Conservation (phyloP, 2,888 invertebrate genomes). For the Tetranychus truncatus region DNA sequence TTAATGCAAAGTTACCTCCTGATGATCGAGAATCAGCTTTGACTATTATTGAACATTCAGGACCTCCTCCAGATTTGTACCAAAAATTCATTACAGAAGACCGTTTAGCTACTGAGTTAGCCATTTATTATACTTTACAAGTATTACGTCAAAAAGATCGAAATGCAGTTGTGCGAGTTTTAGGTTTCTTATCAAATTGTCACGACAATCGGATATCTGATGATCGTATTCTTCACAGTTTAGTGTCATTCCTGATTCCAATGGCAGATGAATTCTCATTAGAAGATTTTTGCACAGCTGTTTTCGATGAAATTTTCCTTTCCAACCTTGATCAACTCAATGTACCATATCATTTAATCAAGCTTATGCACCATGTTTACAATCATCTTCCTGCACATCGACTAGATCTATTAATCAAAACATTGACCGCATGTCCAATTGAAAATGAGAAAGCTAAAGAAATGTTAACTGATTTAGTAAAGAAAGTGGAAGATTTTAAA, state of each 20-base stretch:
- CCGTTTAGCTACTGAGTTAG: constrained; percentile 70
- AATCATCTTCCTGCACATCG: constrained; percentile 60
- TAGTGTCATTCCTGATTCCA: constrained; percentile 63
- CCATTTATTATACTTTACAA: constrained; percentile 85
- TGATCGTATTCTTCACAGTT: constrained; percentile 79
- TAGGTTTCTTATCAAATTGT: constrained; percentile 75
- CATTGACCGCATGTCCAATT: constrained; percentile 10
- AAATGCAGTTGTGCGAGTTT: constrained; percentile 58
- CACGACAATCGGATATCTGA: constrained; percentile 81
- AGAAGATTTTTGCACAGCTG: constrained; percentile 80
- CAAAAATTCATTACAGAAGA: constrained; percentile 79
- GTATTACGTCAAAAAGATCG: constrained; percentile 55
- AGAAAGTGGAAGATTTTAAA: constrained; percentile 14
- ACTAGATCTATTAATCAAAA: constrained; percentile 37
- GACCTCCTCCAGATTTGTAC: constrained; percentile 77
- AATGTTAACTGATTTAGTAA: constrained; percentile 10
- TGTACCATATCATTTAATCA: constrained; percentile 70
- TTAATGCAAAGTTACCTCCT: constrained; percentile 67
- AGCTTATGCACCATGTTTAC: constrained; percentile 75
- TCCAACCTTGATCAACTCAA: constrained; percentile 67
- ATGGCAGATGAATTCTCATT: constrained; percentile 79
- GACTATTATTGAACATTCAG: constrained; percentile 79
- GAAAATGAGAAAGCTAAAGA: constrained; percentile 12
- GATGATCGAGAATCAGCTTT: constrained; percentile 84
- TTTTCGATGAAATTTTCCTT: constrained; percentile 88